Conservation (phyloP, 2,888 invertebrate genomes). For the Metallyticus violacea region DNA sequence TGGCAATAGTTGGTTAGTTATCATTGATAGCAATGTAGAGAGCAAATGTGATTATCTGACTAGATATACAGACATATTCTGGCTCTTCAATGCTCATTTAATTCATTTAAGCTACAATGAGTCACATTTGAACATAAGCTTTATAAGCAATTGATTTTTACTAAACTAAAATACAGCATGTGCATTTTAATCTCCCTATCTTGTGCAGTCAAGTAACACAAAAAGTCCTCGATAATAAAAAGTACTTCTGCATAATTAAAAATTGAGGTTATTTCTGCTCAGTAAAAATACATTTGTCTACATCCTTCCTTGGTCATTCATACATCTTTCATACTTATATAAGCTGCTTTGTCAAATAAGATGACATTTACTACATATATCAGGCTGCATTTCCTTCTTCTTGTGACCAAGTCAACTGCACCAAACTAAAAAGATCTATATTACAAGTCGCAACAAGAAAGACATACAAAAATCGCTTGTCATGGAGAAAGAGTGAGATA, state of each 20-base stretch:
- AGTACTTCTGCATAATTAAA: background rate
- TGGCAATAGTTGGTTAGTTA: background rate
- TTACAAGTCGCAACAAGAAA: background rate
- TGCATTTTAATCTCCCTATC: background rate
- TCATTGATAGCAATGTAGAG: background rate
- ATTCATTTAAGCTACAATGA: background rate
- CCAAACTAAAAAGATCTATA: background rate
- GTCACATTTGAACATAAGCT: background rate
- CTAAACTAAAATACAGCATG: background rate
- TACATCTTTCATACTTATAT: background rate
- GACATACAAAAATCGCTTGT: background rate
- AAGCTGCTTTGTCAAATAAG: background rate
- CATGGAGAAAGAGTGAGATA: background rate
- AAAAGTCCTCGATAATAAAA: background rate
- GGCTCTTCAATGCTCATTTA: background rate
- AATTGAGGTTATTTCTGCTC: background rate
- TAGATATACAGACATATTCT: background rate
- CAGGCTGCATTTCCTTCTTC: background rate
- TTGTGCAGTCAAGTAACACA: background rate
- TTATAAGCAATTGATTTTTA: background rate
- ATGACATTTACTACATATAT: background rate
- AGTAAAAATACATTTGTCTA: background rate
- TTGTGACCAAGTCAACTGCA: background rate
- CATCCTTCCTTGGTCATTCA: background rate
- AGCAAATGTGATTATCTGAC: background rate